These are phyloP conservation scores for Branchellion lobata DNA, from an alignment of 2,888 invertebrate species.

Conservation along the genomic window DNA sequence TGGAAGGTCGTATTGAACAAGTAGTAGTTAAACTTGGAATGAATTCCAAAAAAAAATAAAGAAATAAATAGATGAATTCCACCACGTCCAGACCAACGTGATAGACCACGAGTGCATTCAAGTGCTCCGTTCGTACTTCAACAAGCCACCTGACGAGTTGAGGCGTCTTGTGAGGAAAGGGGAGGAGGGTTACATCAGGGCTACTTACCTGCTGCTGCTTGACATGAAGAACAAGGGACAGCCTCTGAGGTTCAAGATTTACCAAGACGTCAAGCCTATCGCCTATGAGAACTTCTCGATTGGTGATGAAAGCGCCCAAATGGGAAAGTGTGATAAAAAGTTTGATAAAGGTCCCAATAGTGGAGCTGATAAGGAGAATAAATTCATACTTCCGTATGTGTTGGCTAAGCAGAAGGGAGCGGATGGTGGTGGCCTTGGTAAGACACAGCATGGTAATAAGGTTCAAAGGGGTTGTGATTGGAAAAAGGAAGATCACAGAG, in stretches of 20 bases:
- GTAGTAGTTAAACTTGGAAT: too few species aligned
- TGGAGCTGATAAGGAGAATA: not conserved
- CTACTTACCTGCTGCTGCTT: slow-evolving; percentile 73
- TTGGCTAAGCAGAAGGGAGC: not conserved
- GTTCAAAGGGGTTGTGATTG: too few species aligned
- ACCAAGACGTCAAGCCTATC: slow-evolving; percentile 21
- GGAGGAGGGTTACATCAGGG: slow-evolving; percentile 73
- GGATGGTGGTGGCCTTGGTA: not conserved
- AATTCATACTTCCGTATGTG: not conserved
- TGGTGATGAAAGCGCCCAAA: too few species aligned
- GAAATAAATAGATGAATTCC: not conserved
- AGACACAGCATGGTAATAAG: not conserved
- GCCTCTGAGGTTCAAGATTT: slow-evolving; percentile 62
- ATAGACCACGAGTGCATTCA: slow-evolving; percentile 68
- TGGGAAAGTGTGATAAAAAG: too few species aligned
- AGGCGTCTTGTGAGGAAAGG: slow-evolving; percentile 61
- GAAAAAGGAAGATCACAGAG: too few species aligned
- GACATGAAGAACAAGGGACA: slow-evolving; percentile 68
- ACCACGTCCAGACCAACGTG: slow-evolving; percentile 16
- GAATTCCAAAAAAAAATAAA: too few species aligned
- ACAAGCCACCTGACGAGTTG: slow-evolving; percentile 61
- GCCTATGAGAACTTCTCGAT: not conserved
- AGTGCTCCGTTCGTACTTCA: slow-evolving; percentile 66
- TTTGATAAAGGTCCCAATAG: too few species aligned
- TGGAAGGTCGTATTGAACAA: too few species aligned